Percentiles rank a stretch among this genome's conserved stretches.
phyloP scores from a whole-genome alignment of 64 coral and sea anemone species.

The Montipora sp. region DNA sequence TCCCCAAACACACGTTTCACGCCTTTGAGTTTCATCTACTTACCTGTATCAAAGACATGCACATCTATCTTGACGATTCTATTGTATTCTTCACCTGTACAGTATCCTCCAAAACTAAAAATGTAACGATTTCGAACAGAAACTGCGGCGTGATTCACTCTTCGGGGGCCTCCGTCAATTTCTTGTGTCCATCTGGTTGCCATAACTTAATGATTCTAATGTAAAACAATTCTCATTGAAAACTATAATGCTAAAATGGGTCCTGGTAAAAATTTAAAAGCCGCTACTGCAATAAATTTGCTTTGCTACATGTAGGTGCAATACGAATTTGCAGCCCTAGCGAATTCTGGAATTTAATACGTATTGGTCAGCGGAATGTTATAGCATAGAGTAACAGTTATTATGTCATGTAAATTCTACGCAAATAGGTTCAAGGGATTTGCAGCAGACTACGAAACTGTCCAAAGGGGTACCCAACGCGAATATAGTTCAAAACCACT shows the following conservation, averaged over 20 bases:
- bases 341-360: background rate
- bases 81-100: slow-evolving; percentile 93
- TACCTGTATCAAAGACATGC: slow-evolving; percentile 95
- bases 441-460: too few species aligned
- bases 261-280: background rate
- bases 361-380: slow-evolving; percentile 29
- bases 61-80: slow-evolving; percentile 90
- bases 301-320: background rate
- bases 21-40: background rate
- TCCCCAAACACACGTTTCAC: too few species aligned
- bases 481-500: too few species aligned
- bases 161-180: slow-evolving; percentile 85
- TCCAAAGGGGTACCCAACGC: too few species aligned
- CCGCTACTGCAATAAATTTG: background rate
- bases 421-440: too few species aligned
- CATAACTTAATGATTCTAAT: slow-evolving; percentile 41
- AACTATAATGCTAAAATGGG: background rate
- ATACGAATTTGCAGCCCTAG: background rate
- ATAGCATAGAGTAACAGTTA: too few species aligned
- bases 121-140: slow-evolving; percentile 82
- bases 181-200: slow-evolving; percentile 84
- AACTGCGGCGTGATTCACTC: slow-evolving; percentile 96
- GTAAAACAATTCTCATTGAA: background rate
- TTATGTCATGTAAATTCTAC: too few species aligned
- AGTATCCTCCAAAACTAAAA: slow-evolving; percentile 98